Conservation (phyloP, 2,888 invertebrate species). For the Drosophila histrio region DNA sequence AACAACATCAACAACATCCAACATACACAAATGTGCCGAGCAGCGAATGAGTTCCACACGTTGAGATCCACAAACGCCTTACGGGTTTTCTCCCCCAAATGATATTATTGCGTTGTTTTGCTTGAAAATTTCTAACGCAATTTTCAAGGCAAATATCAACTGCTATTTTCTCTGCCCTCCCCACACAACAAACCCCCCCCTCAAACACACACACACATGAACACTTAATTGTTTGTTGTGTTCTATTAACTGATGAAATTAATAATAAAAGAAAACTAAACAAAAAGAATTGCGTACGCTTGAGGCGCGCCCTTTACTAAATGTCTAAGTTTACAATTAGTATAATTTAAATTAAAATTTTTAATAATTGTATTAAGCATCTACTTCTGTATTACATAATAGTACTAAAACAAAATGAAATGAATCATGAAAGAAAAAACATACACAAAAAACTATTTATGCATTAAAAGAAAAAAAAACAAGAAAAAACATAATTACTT, state of each 20-base stretch:
- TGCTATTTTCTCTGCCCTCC: conserved; percentile 6
- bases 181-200: background rate
- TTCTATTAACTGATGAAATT: conserved; percentile 31
- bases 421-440: conserved; percentile 45
- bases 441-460: conserved; percentile 59
- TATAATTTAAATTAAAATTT: conserved; percentile 69
- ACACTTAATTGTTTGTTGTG: conserved; percentile 35
- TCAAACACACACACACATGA: conserved; percentile 1
- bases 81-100: conserved; percentile 37
- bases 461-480: conserved; percentile 51
- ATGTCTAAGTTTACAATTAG: conserved; percentile 71
- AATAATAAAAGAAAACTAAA: conserved; percentile 27
- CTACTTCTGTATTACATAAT: conserved; percentile 71
- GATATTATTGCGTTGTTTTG: conserved; percentile 53
- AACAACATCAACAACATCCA: conserved; percentile 10
- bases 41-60: conserved; percentile 58
- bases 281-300: conserved; percentile 54
- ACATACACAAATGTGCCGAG: conserved; percentile 27
- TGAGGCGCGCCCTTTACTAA: conserved; percentile 66
- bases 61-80: conserved; percentile 38
- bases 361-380: conserved; percentile 68
- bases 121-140: conserved; percentile 49
- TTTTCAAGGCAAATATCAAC: conserved; percentile 38
- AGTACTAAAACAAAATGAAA: conserved; percentile 64
- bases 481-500: conserved; percentile 4